Evolutionary conservation across 2,797 vertebrate species (phyloP).

Genomic region (Graptemys geographica): DNA sequence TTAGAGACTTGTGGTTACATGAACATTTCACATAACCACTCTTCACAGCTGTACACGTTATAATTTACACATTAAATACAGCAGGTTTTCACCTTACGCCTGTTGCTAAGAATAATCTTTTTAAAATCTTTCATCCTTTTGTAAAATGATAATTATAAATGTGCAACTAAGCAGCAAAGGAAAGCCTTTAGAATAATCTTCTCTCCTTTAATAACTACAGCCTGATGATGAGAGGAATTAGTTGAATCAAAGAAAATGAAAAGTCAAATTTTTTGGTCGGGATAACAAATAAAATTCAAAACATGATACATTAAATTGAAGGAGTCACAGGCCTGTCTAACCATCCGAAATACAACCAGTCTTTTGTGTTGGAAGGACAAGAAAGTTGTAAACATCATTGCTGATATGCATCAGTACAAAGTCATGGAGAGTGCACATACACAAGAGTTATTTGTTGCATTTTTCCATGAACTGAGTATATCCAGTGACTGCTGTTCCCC

Average conservation of each 20-base stretch:
- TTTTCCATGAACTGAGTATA: slow-evolving; percentile 53
- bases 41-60: slow-evolving; percentile 73
- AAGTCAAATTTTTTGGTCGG: slow-evolving; percentile 37
- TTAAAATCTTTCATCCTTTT: slow-evolving; percentile 74
- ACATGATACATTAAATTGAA: slow-evolving; percentile 28
- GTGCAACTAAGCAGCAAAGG: slow-evolving; percentile 69
- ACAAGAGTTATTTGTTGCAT: slow-evolving; percentile 46
- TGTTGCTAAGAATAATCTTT: slow-evolving; percentile 78
- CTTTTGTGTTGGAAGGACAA: slow-evolving; percentile 47
- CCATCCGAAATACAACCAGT: neutral
- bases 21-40: slow-evolving; percentile 70
- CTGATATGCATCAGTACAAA: slow-evolving; percentile 52
- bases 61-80: slow-evolving; percentile 81
- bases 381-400: slow-evolving; percentile 47
- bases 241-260: slow-evolving; percentile 30
- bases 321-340: neutral
- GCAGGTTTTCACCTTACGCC: slow-evolving; percentile 77
- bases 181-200: slow-evolving; percentile 59
- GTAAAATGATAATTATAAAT: slow-evolving; percentile 78
- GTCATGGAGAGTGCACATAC: slow-evolving; percentile 35
- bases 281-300: slow-evolving; percentile 49
- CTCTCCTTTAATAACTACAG: slow-evolving; percentile 49
- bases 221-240: slow-evolving; percentile 62
- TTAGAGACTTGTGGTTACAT: slow-evolving; percentile 65
- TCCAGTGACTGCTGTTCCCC: slow-evolving; percentile 74